A percentile compares a stretch with the other conserved stretches of the same genome.
Conservation (phyloP, 1,140 invertebrate species). For the Drusus annulatus region DNA sequence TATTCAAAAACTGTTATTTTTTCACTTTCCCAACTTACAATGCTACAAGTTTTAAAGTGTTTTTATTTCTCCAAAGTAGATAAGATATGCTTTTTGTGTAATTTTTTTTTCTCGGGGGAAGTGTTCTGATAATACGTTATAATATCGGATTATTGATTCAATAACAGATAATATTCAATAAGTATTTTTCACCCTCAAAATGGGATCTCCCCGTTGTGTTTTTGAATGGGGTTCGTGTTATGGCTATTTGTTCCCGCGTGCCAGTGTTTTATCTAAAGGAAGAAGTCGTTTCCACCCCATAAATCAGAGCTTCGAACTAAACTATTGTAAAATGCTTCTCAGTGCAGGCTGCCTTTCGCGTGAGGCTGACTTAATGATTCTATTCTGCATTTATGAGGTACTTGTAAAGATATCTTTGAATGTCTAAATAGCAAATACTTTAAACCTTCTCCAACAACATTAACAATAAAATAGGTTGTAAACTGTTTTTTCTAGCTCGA, state of each 20-base stretch:
- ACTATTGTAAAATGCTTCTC: constrained; percentile 30
- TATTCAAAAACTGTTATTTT: too few species aligned
- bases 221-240: neutral
- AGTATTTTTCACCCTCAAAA: neutral
- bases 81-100: too few species aligned
- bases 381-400: neutral
- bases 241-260: constrained; percentile 18
- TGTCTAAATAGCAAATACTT: too few species aligned
- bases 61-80: too few species aligned
- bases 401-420: neutral
- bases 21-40: too few species aligned
- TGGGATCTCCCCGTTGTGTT: neutral
- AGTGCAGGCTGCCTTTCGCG: neutral
- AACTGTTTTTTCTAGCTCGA: too few species aligned
- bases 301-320: constrained; percentile 1
- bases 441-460: too few species aligned
- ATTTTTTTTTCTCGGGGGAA: too few species aligned
- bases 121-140: too few species aligned
- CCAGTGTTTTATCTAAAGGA: constrained; percentile 22
- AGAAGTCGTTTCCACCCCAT: constrained; percentile 25
- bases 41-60: too few species aligned
- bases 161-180: neutral
- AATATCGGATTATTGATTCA: too few species aligned
- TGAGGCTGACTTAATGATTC: neutral
- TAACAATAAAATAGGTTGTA: too few species aligned